Conservation (phyloP, 2,797 vertebrate species). For the Poecilia wingei region DNA sequence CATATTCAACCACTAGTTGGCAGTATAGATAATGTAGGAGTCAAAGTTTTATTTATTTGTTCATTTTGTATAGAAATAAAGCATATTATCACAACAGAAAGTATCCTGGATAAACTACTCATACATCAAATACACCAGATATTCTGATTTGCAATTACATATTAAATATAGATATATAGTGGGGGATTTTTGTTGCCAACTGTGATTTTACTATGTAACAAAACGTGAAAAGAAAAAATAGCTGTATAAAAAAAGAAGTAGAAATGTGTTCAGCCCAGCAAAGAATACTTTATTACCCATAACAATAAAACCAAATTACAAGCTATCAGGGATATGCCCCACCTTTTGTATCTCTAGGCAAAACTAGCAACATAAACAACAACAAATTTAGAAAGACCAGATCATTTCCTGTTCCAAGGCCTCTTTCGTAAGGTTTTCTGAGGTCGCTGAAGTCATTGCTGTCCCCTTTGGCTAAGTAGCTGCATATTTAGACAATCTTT, state of each 20-base stretch:
- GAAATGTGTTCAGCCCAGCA: neutral
- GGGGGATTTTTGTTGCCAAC: too few relatives aligned
- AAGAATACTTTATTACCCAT: neutral
- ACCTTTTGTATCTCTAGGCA: neutral
- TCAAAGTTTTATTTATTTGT: neutral
- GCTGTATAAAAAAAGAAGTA: neutral
- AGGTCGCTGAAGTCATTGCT: conserved; percentile 18
- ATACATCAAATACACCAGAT: neutral
- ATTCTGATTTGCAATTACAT: neutral
- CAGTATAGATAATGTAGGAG: neutral
- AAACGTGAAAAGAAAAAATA: too few relatives aligned
- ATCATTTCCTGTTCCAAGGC: conserved; percentile 24
- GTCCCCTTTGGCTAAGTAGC: conserved; percentile 22
- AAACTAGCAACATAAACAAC: neutral
- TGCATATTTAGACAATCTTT: conserved; percentile 24
- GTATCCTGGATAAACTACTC: neutral
- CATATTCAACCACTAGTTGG: neutral
- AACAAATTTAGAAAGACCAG: neutral
- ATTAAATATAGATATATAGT: neutral
- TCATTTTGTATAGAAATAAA: neutral
- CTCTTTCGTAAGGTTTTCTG: conserved; percentile 14
- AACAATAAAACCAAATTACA: neutral
- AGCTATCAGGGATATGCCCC: neutral
- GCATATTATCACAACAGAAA: neutral
- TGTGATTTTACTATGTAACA: too few relatives aligned